Evolutionary conservation across 2,888 invertebrate genomes (phyloP), one percentile per base, ranked within the genome.

Genomic region (Brachycybe producta): DNA sequence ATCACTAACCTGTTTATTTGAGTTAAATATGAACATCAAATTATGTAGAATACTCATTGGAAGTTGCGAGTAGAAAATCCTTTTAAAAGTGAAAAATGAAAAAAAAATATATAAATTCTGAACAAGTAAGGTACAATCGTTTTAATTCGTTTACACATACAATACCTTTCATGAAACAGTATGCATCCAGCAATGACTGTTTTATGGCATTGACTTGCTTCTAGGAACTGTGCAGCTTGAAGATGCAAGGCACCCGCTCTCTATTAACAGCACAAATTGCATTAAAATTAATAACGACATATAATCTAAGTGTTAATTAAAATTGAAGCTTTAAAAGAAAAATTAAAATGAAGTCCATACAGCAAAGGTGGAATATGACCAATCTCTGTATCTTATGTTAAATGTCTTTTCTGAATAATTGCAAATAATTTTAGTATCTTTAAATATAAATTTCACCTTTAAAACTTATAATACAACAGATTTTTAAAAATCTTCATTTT

Each of bases 181-280:
- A 92, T 74, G 46, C 81, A 76, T 47, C 92, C 92, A 5, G 87
- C 90, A 38, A 88, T 69, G 30, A 90, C 82, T 28, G 84, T 82
- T 57, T 75, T 76, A 48, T 77, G 79, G 63, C 79, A 78, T 64
- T 86, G 82, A 62, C 86, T 87, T 57, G 81, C 78, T 61, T 90
- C 85, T 54, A 92, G 68, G 52, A 88, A 77, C 65, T 88, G 84
- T 68, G 85, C 80, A 1, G 88, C 82, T 70, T 87, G 85, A 66
- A 88, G 74, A 66, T 84, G 90, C 54, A 90, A 78, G 57, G 82
- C 83, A 59, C 84, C 84, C 28, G 83, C 85, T 66, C 84, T 86
- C 86, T 88, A 70, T 38, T 73, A 72, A 55, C 56, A 28, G 53
- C 41, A 44, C 39, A 13, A 40, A 23, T 15, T n/a, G n/a, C 3